Evolutionary conservation across 2,113 vertebrate species (phyloP).

Genomic region (Climacteris rufus): DNA sequence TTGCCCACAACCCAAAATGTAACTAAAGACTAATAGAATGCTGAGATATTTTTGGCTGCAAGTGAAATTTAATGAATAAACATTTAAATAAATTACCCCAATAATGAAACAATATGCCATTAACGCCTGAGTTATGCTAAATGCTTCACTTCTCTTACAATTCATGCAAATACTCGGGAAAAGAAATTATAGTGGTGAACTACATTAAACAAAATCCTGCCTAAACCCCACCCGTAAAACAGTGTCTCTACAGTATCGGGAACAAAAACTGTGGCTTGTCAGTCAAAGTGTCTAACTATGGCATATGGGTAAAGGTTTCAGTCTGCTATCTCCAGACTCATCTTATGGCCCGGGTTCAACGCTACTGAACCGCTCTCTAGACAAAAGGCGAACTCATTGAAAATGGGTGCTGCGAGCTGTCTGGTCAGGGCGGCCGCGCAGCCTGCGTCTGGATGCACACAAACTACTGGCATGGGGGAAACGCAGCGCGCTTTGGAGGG

Average conservation of each 20-base stretch:
- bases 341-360: constrained; percentile 76
- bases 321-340: constrained; percentile 79
- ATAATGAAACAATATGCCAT: constrained; percentile 61
- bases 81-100: constrained; percentile 59
- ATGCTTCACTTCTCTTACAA: constrained; percentile 38
- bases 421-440: constrained; percentile 72
- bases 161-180: constrained; percentile 40
- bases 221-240: constrained; percentile 55
- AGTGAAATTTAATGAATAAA: constrained; percentile 64
- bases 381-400: constrained; percentile 77
- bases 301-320: constrained; percentile 79
- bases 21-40: constrained; percentile 53
- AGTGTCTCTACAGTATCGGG: constrained; percentile 51
- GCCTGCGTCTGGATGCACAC: constrained; percentile 76
- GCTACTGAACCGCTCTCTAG: constrained; percentile 66
- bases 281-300: constrained; percentile 74
- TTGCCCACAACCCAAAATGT: constrained; percentile 56
- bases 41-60: constrained; percentile 56
- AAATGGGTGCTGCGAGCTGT: constrained; percentile 79
- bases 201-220: constrained; percentile 62
- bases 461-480: constrained; percentile 78
- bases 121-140: constrained; percentile 43
- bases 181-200: constrained; percentile 53
- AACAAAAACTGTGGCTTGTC: constrained; percentile 68
- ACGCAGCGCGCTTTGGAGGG: constrained; percentile 70